Base-by-base conservation (phyloP, 2,888 invertebrate genomes). In the Serripes groenlandicus region DNA sequence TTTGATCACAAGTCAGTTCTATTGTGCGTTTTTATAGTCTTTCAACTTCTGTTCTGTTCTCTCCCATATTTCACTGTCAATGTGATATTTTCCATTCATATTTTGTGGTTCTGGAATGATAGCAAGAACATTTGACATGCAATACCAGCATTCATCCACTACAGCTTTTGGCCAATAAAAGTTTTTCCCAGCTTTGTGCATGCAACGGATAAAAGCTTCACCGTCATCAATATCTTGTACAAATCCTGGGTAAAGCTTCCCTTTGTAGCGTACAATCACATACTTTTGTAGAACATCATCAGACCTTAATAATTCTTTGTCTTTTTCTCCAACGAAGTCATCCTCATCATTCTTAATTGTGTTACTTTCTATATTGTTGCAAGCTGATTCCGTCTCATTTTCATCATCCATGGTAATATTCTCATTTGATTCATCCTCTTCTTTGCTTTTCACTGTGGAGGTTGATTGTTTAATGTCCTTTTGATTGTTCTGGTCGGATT, bases 141-240 rank as follows among this genome's bases (percentile, higher is more conserved):
- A n/a, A 21, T 21, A 54, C 54, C 54, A 54, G 54, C 54, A 54
- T 21, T 54, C 54, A 21, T 54, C 54, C n/a, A 21, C 5, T 5
- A 54, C 54, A 54, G 54, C 9, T 54, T 21, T 54, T n/a, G 54
- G 54, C 54, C 54, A 54, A 23, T n/a, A 54, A 21, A 54, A 62
- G 4, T 62, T 62, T 5, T 32, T 62, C 3, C 62, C 23, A 7
- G 30, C 62, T 62, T 30, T 62, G 28, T 62, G 62, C 62, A 62
- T 62, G 30, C 62, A 62, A 26, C 28, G 28, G n/a, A 62, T 30
- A 28, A 28, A 62, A 11, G 30, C 28, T 11, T 62, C 62, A 15
- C 9, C 4, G 4, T 62, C 62, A 23, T 28, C 62, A 7, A 3
- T 28, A 7, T 62, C 62, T 4, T 28, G 5, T 11, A 62, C 62